Percentiles rank a stretch among this genome's conserved stretches.
phyloP scores from a whole-genome alignment of 1,140 invertebrate species.

The Drosophila sechellia region DNA sequence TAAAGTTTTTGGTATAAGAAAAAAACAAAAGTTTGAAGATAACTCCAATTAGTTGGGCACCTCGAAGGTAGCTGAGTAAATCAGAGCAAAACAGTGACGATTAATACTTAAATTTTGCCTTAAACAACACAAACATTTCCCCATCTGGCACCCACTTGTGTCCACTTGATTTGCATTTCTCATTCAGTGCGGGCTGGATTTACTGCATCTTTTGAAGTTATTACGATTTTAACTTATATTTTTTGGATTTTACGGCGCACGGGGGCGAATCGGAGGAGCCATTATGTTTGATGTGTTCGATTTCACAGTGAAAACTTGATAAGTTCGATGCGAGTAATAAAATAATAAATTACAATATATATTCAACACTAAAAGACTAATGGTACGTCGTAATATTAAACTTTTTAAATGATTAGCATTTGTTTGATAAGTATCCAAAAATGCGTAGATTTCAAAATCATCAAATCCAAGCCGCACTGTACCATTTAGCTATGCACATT shows the following conservation, averaged over 20 bases:
- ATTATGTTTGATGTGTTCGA: not conserved
- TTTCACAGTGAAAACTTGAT: not conserved
- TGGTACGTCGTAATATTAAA: too few species aligned
- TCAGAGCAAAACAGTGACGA: conserved; percentile 4
- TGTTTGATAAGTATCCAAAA: too few species aligned
- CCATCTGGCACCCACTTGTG: conserved; percentile 24
- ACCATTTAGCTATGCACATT: conserved; percentile 43
- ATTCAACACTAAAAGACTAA: too few species aligned
- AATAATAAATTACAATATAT: not conserved
- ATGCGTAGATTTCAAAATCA: not conserved
- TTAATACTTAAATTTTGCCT: not conserved
- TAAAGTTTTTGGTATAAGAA: not conserved
- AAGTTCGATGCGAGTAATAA: not conserved
- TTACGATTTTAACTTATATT: conserved; percentile 1
- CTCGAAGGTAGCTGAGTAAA: not conserved
- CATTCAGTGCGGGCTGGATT: conserved; percentile 1
- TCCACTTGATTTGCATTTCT: conserved; percentile 32
- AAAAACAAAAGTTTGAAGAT: not conserved
- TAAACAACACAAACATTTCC: conserved; percentile 22
- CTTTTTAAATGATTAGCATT: too few species aligned
- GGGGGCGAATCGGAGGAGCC: not conserved
- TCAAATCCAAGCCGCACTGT: conserved; percentile 10
- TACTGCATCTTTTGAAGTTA: not conserved
- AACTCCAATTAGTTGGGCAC: not conserved
- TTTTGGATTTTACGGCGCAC: conserved; percentile 5